Base-by-base conservation (phyloP, 2,888 invertebrate genomes). In the Lithosia quadra region DNA sequence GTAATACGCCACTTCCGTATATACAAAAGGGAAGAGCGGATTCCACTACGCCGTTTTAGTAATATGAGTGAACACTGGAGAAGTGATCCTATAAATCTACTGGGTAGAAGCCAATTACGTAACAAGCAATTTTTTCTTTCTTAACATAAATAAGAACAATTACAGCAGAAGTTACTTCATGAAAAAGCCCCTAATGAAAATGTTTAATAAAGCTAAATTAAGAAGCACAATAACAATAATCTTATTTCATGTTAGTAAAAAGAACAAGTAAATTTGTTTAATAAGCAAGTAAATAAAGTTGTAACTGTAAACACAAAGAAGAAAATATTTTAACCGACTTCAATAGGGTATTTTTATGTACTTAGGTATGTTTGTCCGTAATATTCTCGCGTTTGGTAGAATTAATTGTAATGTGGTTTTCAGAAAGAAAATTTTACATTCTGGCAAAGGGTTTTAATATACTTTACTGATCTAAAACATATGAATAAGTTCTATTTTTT, bases 81-180 rank as follows among this genome's bases (percentile, higher is more conserved):
- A 82, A 86, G 81, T 85, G 85, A 83, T 84, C 76, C 78, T 80
- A 88, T 89, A 89, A 88, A 87, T 89, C 85, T 76, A 65, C 65
- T 64, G 73, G 76, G 84, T 81, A 83, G 81, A 82, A 82, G 74
- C 78, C 73, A 75, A 72, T 82, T 77, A 74, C 74, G 69, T 75
- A 74, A 73, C 68, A 61, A 62, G 57, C 68, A 60, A 36, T 60
- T 15, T 60, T 60, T 28, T 49, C n/a, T 9, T 49, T 49, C n/a
- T 60, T 3, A 24, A 2, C 36, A 24, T 24, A 39, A 60, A 39
- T 22, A 24, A 39, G 18, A 60, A 39, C 60, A 60, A 39, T 60
- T 9, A 18, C 28, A 62, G 43, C 28, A n/a, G 18, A 62, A n/a
- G 43, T 28, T 49, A 1, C 11, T 22, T n/a, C 24, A 43, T 5